These are phyloP conservation scores for Hypothenemus hampei DNA, from an alignment of 1,140 invertebrate species.

Conservation along the genomic window DNA sequence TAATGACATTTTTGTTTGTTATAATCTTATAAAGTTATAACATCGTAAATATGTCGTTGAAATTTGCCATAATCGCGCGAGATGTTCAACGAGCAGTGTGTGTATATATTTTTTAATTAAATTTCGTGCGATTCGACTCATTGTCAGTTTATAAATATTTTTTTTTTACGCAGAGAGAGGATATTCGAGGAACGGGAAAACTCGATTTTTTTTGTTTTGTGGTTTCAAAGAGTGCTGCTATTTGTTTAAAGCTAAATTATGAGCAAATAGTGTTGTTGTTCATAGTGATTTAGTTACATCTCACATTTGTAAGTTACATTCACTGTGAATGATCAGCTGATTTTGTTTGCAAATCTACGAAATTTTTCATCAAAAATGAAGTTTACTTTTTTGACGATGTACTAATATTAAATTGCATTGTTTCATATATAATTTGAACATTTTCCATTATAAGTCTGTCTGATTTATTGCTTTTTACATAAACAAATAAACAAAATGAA, in stretches of 20 bases:
- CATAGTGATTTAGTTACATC: too few relatives aligned
- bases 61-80: neutral
- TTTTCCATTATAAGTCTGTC: too few relatives aligned
- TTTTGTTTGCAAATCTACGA: too few relatives aligned
- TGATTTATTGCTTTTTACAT: too few relatives aligned
- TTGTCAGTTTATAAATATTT: neutral
- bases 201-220: neutral
- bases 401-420: too few relatives aligned
- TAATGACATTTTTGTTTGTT: slow-evolving; percentile 7
- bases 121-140: neutral
- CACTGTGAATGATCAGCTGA: too few relatives aligned
- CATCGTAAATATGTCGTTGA: slow-evolving; percentile 2
- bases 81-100: neutral
- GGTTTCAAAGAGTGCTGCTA: neutral
- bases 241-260: neutral
- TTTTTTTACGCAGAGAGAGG: neutral
- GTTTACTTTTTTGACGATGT: too few relatives aligned
- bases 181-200: neutral
- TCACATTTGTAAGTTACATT: too few relatives aligned
- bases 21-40: neutral
- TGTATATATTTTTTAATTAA: neutral
- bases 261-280: too few relatives aligned
- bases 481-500: too few relatives aligned
- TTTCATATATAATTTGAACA: too few relatives aligned
- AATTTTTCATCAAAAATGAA: too few relatives aligned